Base-by-base conservation (phyloP, 2,888 invertebrate species). In the Ichneumoninae sp. region DNA sequence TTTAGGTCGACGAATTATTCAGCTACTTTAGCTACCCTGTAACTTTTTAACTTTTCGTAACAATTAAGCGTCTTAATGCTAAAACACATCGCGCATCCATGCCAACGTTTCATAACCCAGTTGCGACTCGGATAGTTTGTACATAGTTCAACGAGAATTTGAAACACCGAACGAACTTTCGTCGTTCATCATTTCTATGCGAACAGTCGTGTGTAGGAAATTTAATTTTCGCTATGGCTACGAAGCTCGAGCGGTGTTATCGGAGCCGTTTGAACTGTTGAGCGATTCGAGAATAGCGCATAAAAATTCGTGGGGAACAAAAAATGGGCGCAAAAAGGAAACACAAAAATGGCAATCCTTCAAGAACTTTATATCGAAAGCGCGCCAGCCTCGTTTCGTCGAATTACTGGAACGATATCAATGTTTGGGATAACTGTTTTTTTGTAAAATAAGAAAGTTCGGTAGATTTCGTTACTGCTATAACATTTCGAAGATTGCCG, bases 121-220 rank as follows among this genome's bases (percentile, higher is more conserved):
- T 57, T 57, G 22, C 22, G 13, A 57, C 57, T 26, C 22, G 57
- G 22, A 57, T 57, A 57, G 57, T 57, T 57, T 26, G 26, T 26
- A 57, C 57, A 57, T 57, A 57, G 57, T 57, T 57, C 26, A 57
- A 57, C 57, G 57, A 26, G 57, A 57, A 57, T 57, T 57, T 57
- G 26, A 26, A 47, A 57, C 26, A 57, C 26, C 13, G 26, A 57
- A 57, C 57, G 57, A 57, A 57, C 26, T 57, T 57, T 26, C 57
- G 30, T 52, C 70, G 30, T 70, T 52, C 52, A 47, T 70, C 52
- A 52, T 47, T 30, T 19, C 19, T 70, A 10, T 52, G 33, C 50
- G 22, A 33, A 52, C 70, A 8, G 26, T 70, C 57, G 57, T 57
- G 26, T 57, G 57, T 57, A 57, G 22, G 26, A 26, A 22, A 57